These are phyloP conservation scores for Chaetodon trifasciatus DNA, from an alignment of 2,797 vertebrate species.

Conservation along the genomic window DNA sequence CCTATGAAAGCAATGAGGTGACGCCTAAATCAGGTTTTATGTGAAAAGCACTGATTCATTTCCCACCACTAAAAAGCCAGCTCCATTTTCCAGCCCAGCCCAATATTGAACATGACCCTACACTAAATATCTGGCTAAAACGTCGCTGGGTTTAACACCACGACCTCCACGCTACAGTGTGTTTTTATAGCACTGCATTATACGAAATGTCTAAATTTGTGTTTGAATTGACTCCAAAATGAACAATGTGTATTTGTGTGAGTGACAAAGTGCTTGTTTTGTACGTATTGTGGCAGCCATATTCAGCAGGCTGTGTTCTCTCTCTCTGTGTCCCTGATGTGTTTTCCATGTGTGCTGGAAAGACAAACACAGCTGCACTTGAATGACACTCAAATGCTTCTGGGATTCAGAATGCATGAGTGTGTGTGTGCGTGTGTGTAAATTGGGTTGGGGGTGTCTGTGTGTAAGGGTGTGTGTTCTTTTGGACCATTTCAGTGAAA, in stretches of 20 bases:
- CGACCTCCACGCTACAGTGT: constrained; percentile 40
- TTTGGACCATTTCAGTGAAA: constrained; percentile 77
- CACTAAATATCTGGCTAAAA: constrained; percentile 60
- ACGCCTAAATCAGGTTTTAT: constrained; percentile 78
- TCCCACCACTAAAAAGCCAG: constrained; percentile 70
- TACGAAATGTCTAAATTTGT: constrained; percentile 62
- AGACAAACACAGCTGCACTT: constrained; percentile 88
- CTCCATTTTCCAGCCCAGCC: constrained; percentile 63
- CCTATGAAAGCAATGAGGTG: constrained; percentile 68
- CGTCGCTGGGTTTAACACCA: constrained; percentile 48
- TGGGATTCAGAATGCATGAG: constrained; percentile 69
- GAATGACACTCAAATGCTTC: constrained; percentile 84
- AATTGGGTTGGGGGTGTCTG: not conserved
- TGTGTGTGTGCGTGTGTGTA: constrained; percentile 29
- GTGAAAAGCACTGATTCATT: constrained; percentile 78
- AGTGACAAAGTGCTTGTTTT: constrained; percentile 62
- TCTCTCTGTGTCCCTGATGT: constrained; percentile 74
- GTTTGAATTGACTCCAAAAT: constrained; percentile 65
- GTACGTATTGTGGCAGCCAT: constrained; percentile 54
- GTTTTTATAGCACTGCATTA: constrained; percentile 60
- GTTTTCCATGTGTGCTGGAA: constrained; percentile 85
- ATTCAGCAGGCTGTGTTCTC: constrained; percentile 60
- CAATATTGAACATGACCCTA: constrained; percentile 70
- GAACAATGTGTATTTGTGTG: constrained; percentile 59
- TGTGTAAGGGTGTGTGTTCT: constrained; percentile 47